A percentile compares a stretch with the other conserved stretches of the same genome.
Conservation (phyloP, 2,113 vertebrate genomes). For the Amblyopsis rosae region DNA sequence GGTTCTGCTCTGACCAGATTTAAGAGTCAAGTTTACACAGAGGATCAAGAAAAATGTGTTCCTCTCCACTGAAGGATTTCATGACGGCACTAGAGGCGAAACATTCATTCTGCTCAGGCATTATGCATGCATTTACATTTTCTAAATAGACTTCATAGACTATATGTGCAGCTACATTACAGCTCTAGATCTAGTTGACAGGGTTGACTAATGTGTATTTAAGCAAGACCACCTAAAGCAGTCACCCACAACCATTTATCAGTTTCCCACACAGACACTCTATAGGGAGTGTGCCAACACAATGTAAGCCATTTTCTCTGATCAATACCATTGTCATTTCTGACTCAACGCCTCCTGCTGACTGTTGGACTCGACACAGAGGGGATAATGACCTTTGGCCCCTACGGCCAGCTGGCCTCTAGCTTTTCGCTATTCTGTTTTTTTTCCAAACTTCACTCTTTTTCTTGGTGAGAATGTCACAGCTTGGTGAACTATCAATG, state of each 20-base stretch:
- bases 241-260: conserved; percentile 46
- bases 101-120: too few species aligned
- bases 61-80: too few species aligned
- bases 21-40: too few species aligned
- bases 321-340: conserved; percentile 64
- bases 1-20: too few species aligned
- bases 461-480: conserved; percentile 24
- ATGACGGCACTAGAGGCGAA: background rate
- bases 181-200: conserved; percentile 45
- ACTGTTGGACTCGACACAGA: conserved; percentile 43
- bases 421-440: conserved; percentile 33
- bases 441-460: conserved; percentile 17
- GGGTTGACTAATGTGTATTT: background rate
- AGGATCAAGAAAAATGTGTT: too few species aligned
- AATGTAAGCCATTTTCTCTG: conserved; percentile 54
- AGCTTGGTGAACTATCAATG: conserved; percentile 64
- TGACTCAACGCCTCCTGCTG: conserved; percentile 53
- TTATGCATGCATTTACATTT: too few species aligned
- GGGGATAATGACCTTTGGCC: conserved; percentile 49
- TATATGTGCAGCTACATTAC: background rate
- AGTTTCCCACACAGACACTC: conserved; percentile 51
- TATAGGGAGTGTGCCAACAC: conserved; percentile 62
- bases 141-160: too few species aligned
- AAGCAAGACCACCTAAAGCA: conserved; percentile 5
- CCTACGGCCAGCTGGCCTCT: conserved; percentile 58